Evolutionary conservation across 2,113 vertebrate genomes (phyloP), one percentile per base, ranked within the genome.

Genomic region (Heliornis fulica): DNA sequence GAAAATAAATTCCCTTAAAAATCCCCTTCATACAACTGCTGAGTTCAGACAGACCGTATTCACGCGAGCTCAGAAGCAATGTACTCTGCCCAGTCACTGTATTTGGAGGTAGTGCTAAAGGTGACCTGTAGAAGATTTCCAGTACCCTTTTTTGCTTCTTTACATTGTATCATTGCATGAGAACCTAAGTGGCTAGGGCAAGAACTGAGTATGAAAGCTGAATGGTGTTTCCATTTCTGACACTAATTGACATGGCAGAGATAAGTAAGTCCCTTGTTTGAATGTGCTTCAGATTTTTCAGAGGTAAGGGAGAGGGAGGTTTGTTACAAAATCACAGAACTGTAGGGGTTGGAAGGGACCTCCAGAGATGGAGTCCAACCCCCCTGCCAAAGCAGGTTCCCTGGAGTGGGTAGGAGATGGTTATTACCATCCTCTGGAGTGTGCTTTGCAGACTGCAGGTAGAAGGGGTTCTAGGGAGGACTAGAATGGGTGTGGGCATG

Each of bases 31-130:
- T 46, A 51, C 28, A 70, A 91, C 77, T 5, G 21, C 78, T 83
- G 20, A 96, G 91, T 65, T 77, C 71, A 83, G 75, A 69, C 70
- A 83, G 76, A 86, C 74, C 50, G 60, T 85, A 61, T 71, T 89
- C 22, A 90, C 64, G 66, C 82, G 63, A 91, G 88, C 84, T 93
- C 93, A 88, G 92, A 92, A 97, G 76, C 96, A 75, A 94, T 31
- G 90, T 96, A 92, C 95, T 95, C 94, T 93, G 94, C 91, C 96
- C 96, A 96, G 82, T 96, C 66, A 70, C 89, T 89, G 94, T 81
- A 93, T 92, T 97, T 92, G 91, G 97, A 98, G 98, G 97, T 98
- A 98, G 98, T 98, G 97, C 97, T 94, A 97, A 96, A 96, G 93
- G 90, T 96, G 92, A 96, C 96, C 96, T 96, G 96, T 94, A 87